Conservation (phyloP, 2,888 invertebrate genomes). For the Dione vanillae region DNA sequence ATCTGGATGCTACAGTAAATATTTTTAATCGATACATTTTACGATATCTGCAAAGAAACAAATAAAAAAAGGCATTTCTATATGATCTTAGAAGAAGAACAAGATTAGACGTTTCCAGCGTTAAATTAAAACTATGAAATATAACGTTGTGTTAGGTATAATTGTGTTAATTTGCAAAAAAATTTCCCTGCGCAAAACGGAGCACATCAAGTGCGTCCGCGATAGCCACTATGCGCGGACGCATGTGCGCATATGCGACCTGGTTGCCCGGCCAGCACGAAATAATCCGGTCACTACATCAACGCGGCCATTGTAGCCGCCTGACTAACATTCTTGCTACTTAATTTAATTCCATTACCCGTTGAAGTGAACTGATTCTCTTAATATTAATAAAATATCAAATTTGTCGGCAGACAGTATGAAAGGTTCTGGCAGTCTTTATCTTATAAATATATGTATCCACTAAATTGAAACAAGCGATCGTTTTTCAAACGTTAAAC, state of each 20-base stretch:
- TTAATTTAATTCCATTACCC: conserved; percentile 33
- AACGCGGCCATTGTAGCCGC: conserved; percentile 64
- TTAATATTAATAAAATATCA: conserved; percentile 8
- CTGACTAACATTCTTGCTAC: conserved; percentile 47
- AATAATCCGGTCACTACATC: conserved; percentile 76
- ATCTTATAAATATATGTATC: neutral
- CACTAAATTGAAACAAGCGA: neutral
- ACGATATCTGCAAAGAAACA: conserved; percentile 2
- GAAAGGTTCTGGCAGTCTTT: neutral
- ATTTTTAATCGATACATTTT: conserved; percentile 38
- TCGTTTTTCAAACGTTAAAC: conserved; percentile 4
- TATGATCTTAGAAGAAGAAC: conserved; percentile 1
- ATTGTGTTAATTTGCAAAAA: conserved; percentile 24
- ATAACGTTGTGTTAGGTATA: conserved; percentile 2
- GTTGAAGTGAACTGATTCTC: conserved; percentile 20
- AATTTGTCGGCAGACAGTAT: neutral
- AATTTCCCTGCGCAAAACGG: conserved; percentile 39
- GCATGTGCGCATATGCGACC: conserved; percentile 69
- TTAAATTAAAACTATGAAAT: conserved; percentile 16
- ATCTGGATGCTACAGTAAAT: conserved; percentile 47
- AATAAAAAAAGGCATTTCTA: neutral
- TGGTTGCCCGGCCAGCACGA: conserved; percentile 72
- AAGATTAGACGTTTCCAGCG: conserved; percentile 6
- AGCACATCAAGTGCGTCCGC: conserved; percentile 69
- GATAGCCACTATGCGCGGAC: conserved; percentile 57